Base-by-base conservation (phyloP, 2,113 vertebrate species). In the Cephalopholis sonnerati region DNA sequence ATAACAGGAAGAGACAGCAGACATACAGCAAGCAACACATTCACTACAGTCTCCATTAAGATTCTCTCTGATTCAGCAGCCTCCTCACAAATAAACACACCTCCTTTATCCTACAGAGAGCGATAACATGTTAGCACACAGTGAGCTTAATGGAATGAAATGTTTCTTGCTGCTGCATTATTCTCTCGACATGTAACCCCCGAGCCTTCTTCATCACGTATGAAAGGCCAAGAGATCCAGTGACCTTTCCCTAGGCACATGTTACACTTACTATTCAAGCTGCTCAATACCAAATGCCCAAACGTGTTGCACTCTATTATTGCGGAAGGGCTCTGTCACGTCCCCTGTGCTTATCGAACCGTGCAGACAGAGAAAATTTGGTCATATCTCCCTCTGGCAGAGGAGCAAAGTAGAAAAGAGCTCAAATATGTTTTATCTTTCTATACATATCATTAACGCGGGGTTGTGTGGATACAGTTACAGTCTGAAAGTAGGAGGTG, bases 281-380 rank as follows among this genome's bases (percentile, higher is more conserved):
- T 68, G n/a, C 65, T 79, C 67, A 76, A 18, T 39, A 79, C 81
- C 67, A 65, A 57, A 62, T 50, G 57, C 79, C 74, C 66, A 73
- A 32, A 79, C 63, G 65, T 64, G 59, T 63, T 74, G 73, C 63
- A 67, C 50, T 72, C 79, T 53, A 64, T 76, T 72, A 73, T 55
- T 74, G 67, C 32, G 39, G 70, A 25, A 46, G 48, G 54, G 24
- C 61, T 63, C 29, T 41, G 81, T 78, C 81, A 53, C 66, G 82
- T 77, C 63, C 79, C 58, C 58, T 78, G 73, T 24, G 79, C 82
- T 62, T 83, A 83, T 81, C 63, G 3, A 85, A 74, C 6, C 50
- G 3, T 75, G 82, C 79, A 76, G 74, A 76, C 69, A 44, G 25
- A 53, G 44, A 50, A 74, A 81, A 85, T 79, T 4, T 72, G 50